Conservation (phyloP, 2,888 invertebrate genomes). For the Ischnura elegans region DNA sequence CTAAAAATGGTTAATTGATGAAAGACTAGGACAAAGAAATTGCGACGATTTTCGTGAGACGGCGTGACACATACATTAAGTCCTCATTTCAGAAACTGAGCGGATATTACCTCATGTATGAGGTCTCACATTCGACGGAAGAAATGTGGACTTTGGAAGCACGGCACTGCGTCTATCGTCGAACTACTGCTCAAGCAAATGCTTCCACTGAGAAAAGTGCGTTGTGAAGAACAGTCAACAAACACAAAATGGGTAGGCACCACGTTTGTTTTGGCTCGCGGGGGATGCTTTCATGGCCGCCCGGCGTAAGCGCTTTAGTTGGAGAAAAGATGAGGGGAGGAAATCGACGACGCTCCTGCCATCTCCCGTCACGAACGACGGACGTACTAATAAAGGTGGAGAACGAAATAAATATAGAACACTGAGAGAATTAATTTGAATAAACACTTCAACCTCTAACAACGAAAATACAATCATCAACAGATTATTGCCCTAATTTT, state of each 20-base stretch:
- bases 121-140: not conserved
- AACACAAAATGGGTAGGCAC: slow-evolving; percentile 19
- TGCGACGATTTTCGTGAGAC: not conserved
- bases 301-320: not conserved
- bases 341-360: not conserved
- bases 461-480: no score
- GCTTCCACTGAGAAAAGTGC: slow-evolving; percentile 28
- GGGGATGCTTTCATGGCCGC: not conserved
- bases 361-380: not conserved
- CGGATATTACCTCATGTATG: not conserved
- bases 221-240: slow-evolving; percentile 32
- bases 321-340: not conserved
- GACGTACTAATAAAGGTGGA: no score
- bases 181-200: not conserved
- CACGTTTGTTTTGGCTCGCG: slow-evolving; percentile 28
- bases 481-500: no score
- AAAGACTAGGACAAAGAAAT: not conserved
- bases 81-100: not conserved
- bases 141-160: not conserved
- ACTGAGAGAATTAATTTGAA: no score
- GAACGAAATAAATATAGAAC: no score
- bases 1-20: no score
- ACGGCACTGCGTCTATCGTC: slow-evolving; percentile 7
- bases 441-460: no score
- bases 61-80: not conserved